Evolutionary conservation across 2,888 invertebrate species (phyloP).

Genomic region (Ochropacha duplaris): DNA sequence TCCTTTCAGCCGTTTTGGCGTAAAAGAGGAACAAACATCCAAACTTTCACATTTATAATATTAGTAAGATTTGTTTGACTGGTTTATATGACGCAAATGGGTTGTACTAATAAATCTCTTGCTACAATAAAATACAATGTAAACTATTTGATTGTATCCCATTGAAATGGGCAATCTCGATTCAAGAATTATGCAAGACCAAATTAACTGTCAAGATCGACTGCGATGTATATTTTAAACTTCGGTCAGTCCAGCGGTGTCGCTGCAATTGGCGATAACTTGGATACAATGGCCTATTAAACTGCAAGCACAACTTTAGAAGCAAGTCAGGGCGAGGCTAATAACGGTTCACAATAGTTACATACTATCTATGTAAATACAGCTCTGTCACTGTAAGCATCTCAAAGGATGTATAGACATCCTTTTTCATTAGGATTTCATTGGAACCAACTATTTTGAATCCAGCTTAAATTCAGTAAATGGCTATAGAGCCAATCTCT

Average conservation of each 20-base stretch:
- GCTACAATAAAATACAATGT: too few relatives aligned
- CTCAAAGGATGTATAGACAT: slow-evolving; percentile 23
- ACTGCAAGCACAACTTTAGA: slow-evolving; percentile 42
- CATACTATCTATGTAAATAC: slow-evolving; percentile 46
- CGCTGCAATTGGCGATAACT: slow-evolving; percentile 46
- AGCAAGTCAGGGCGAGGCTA: slow-evolving; percentile 36
- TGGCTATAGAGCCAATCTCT: slow-evolving; percentile 10
- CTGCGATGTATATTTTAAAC: slow-evolving; percentile 27
- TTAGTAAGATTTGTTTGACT: too few relatives aligned
- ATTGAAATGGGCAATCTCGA: not conserved
- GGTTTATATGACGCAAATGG: too few relatives aligned
- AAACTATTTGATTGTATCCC: not conserved
- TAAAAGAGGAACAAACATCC: too few relatives aligned
- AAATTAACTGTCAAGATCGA: slow-evolving; percentile 2
- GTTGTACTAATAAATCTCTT: too few relatives aligned
- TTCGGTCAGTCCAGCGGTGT: slow-evolving; percentile 31
- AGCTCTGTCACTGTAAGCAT: slow-evolving; percentile 31
- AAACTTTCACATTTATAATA: too few relatives aligned
- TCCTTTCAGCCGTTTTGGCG: too few relatives aligned
- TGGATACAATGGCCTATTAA: slow-evolving; percentile 47
- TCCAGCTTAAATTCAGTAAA: too few relatives aligned
- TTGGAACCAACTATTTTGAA: too few relatives aligned
- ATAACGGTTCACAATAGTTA: slow-evolving; percentile 35
- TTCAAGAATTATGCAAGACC: not conserved
- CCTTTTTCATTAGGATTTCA: too few relatives aligned